A percentile compares a stretch with the other conserved stretches of the same genome.
These are phyloP conservation scores for Drosophila sp. DNA, from an alignment of 1,140 invertebrate genomes.

Conservation along the genomic window DNA sequence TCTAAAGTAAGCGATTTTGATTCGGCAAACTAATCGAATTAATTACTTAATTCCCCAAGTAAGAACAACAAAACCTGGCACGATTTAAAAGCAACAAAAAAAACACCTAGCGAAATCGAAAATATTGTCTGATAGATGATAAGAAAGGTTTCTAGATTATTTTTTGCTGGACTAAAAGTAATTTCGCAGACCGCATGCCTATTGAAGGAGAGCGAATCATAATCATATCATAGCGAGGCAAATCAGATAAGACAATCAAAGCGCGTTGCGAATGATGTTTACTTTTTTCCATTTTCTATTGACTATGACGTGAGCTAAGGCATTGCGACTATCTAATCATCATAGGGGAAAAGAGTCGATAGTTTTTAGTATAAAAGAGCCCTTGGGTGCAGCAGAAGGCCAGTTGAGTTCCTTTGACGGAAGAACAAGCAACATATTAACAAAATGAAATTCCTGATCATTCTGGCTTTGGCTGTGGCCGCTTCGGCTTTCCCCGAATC, in stretches of 20 bases:
- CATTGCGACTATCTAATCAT: slow-evolving; percentile 5
- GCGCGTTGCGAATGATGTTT: slow-evolving; percentile 16
- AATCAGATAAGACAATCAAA: slow-evolving; percentile 35
- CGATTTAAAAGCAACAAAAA: neutral
- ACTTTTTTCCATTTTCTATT: slow-evolving; percentile 24
- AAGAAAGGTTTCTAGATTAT: slow-evolving; percentile 28
- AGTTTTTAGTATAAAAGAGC: slow-evolving; percentile 46
- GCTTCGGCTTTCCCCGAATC: slow-evolving; percentile 54
- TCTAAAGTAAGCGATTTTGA: slow-evolving; percentile 9
- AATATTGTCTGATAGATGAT: slow-evolving; percentile 20
- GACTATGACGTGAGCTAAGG: slow-evolving; percentile 17
- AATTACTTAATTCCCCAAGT: slow-evolving; percentile 32
- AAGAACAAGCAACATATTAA: slow-evolving; percentile 48
- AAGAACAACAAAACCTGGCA: neutral
- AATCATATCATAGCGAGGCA: slow-evolving; percentile 26
- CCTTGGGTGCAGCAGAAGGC: neutral
- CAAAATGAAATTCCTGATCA: slow-evolving; percentile 72
- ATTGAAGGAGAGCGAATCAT: slow-evolving; percentile 12
- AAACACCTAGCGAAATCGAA: neutral
- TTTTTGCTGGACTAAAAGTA: slow-evolving; percentile 21
- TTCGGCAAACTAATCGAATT: slow-evolving; percentile 44
- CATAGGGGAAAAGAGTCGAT: neutral
- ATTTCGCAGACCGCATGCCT: slow-evolving; percentile 44
- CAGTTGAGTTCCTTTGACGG: slow-evolving; percentile 59
- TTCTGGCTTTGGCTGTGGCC: slow-evolving; percentile 67